Base-by-base conservation (phyloP, 2,113 vertebrate genomes). In the Calidris pygmaea region DNA sequence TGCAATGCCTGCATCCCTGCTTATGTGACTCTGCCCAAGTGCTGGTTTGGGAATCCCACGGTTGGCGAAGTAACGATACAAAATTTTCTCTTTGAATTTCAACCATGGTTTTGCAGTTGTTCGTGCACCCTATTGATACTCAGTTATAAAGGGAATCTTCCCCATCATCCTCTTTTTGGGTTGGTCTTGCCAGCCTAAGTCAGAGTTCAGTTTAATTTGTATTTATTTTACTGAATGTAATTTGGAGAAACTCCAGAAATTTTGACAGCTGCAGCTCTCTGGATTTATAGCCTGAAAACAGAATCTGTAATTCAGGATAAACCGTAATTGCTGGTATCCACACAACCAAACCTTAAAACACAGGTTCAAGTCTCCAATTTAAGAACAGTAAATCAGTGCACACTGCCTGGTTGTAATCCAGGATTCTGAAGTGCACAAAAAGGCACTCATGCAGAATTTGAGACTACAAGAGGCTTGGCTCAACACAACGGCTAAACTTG, bases 261-360 rank as follows among this genome's bases (percentile, higher is more conserved):
- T 60, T 87, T 78, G 24, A 74, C 5, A 68, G 52, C 34, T 80
- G 66, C 60, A 66, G 45, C 39, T 39, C 9, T 85, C 47, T 29
- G 23, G 55, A 89, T 74, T 80, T 70, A 66, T 17, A 93, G 73
- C n/a, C 67, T 47, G 37, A 70, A 89, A 89, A 78, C 5, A 29
- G 29, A 7, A 82, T 73, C 60, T 85, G 11, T 55, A 94, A 91
- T 62, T 85, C 78, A 82, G 19, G 8, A 73, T 76, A 74, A 89
- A 65, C 58, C 74, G 68, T 50, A 86, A 85, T 34, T 73, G 35
- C 73, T 29, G 18, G 60, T 63, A 88, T 67, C 37, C 52, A 84
- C 47, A 81, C 22, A 93, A 77, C 30, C 22, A 93, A 37, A 60
- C 22, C 21, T 85, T 60, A 73, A 15, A 68, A 65, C 10, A 26